Conservation (phyloP, 2,888 invertebrate genomes). For the Cheilosia scutellata region DNA sequence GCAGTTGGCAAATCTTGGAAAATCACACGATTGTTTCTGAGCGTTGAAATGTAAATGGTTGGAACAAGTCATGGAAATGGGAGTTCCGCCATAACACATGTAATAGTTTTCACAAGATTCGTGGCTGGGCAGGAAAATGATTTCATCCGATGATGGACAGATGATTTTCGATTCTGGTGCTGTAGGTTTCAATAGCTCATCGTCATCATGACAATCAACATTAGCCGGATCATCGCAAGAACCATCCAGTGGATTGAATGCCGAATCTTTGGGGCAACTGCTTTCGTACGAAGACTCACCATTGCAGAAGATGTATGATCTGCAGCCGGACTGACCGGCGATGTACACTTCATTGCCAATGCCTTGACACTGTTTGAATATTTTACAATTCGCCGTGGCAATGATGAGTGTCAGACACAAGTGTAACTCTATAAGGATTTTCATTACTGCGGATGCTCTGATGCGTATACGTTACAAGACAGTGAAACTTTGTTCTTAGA, state of each 20-base stretch:
- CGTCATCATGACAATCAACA: constrained; percentile 26
- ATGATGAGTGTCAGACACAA: constrained; percentile 19
- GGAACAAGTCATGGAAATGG: neutral
- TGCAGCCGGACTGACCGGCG: constrained; percentile 12
- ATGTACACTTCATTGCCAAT: neutral
- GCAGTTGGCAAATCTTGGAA: constrained; percentile 11
- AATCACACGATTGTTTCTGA: neutral
- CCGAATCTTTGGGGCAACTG: constrained; percentile 20
- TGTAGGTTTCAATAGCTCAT: neutral
- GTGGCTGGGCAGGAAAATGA: neutral
- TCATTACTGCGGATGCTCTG: constrained; percentile 19
- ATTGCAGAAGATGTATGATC: constrained; percentile 35
- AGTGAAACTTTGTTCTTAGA: constrained; percentile 6
- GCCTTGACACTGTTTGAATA: constrained; percentile 31
- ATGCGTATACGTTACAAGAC: neutral
- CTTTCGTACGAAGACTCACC: constrained; percentile 37
- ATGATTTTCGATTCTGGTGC: neutral
- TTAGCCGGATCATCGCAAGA: constrained; percentile 37
- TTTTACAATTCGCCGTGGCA: constrained; percentile 8
- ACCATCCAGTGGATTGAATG: constrained; percentile 11
- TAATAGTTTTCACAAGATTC: constrained; percentile 30
- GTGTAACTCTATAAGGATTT: neutral
- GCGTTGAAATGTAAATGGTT: constrained; percentile 9
- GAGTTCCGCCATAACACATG: constrained; percentile 8
- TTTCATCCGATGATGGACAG: neutral